Evolutionary conservation across 2,888 invertebrate species (phyloP), one percentile per base, ranked within the genome.

Genomic region (Stenodera caucasica): DNA sequence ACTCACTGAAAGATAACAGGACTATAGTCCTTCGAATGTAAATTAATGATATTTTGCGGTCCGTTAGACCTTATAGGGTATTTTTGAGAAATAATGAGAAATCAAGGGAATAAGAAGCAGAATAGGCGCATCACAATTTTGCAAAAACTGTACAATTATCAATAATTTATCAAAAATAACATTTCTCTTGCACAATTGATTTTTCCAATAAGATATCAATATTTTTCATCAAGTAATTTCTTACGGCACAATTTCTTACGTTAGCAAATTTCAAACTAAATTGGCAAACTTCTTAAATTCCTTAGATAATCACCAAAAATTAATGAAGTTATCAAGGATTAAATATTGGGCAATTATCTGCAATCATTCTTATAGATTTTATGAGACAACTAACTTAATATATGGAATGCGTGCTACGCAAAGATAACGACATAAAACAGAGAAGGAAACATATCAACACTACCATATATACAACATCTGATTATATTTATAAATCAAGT

Each of bases 401-500:
- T 15, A 37, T 37, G 15, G 14, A 37, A 37, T 2, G 15, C 37
- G 15, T 37, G 15, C 9, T 15, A 37, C 37, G 37, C 37, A 15
- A 37, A 37, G 37, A 37, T 37, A 37, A 37, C 0, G 15, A 2
- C 35, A 7, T 35, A 35, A 37, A 15, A 15, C 5, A 9, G 1
- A 32, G 1, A 8, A 8, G 37, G 2, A 15, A 37, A 37, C 14
- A 15, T 37, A 37, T 37, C 8, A 37, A 37, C 37, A 37, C 37
- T n/a, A 37, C 3, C 5, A 37, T 8, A 7, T 8, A 14, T 14
- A 37, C 15, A 37, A 7, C 15, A 2, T 37, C 15, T 37, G 37
- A 37, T 15, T 37, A 9, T 37, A 37, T 37, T 37, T 37, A 37
- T 37, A 37, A 37, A 37, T 37, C 37, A 37, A 15, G 37, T 37